Percentiles rank a stretch among this genome's conserved stretches.
Evolutionary conservation across 2,113 vertebrate species (phyloP).

Genomic region (cattle (Bos taurus)): ARS-UCD2.0 NC_037328.1:135681501-135682000

Average conservation of each 20-base stretch:
- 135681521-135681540: neutral
- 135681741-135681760: neutral
- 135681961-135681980: neutral
- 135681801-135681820: neutral
- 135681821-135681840: neutral
- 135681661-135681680: neutral
- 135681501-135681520: neutral
- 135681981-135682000: neutral
- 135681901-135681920: neutral
- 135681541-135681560: neutral
- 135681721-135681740: neutral
- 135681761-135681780: neutral
- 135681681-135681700: neutral
- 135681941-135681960: neutral
- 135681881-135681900: neutral
- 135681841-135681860: neutral
- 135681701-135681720: neutral
- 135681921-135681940: neutral
- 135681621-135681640: neutral
- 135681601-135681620: neutral
- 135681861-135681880: neutral
- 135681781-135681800: neutral
- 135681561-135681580: neutral
- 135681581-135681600: neutral
- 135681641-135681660: neutral